Evolutionary conservation across 2,797 vertebrate genomes (phyloP), one percentile per base, ranked within the genome.

Genomic region (Sitta carolinensis): DNA sequence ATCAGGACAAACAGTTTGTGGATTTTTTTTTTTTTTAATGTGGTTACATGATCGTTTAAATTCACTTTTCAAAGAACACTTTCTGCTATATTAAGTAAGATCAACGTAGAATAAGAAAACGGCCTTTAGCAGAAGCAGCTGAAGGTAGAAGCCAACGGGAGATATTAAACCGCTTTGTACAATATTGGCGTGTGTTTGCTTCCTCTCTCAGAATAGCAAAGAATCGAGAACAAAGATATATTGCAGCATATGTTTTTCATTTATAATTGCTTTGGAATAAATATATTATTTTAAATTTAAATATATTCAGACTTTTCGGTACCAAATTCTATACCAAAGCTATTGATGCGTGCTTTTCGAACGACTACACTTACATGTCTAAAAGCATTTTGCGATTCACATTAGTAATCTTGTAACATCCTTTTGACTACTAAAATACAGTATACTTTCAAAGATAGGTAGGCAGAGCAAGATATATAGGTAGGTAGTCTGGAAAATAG

Each of bases 261-360:
- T 97, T 96, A 97, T 90, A 97, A 97, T 97, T 96, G 97, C 97
- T 97, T 98, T 98, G 97, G 98, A 98, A 98, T 98, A 98, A 98
- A 98, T 98, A 98, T 98, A 98, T 98, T 98, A 98, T 97, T 96
- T 97, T 97, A 95, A 93, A 96, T 97, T 98, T 98, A 98, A 98
- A 98, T 98, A 98, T 96, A 97, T 95, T 97, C 97, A 97, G 94
- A 95, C 76, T 97, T 98, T 97, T 97, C 89, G 89, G 91, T 97
- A 96, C 96, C 97, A 91, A 84, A 96, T 96, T 87, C 92, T 94
- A 87, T 94, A 95, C 94, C 87, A 95, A 95, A 94, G 92, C 93
- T 87, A 93, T 58, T 74, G 91, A 97, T 92, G 92, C 94, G 64
- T 87, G 63, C 90, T 92, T 94, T 89, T 94, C 12, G 2, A 95